Evolutionary conservation across 2,113 vertebrate species (phyloP).

Genomic region (Heterotilapia buettikoferi): DNA sequence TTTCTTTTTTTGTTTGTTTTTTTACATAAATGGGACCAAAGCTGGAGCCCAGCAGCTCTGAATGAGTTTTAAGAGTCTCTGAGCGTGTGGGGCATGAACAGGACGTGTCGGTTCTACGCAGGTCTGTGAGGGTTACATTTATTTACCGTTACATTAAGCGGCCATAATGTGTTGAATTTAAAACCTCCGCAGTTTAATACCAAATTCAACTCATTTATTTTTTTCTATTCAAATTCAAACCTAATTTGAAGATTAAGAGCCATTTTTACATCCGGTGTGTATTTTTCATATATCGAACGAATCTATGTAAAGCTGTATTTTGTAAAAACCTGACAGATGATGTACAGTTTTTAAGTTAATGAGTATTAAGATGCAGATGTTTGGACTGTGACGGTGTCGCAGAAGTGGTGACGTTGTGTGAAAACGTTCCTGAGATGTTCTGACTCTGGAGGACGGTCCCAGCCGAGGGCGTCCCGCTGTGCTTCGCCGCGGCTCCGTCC

Average conservation of each 20-base stretch:
- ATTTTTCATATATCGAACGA: background rate
- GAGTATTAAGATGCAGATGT: background rate
- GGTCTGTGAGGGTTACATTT: background rate
- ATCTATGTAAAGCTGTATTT: background rate
- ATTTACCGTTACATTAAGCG: background rate
- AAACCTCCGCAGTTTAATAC: background rate
- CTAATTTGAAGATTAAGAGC: background rate
- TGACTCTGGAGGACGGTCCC: background rate
- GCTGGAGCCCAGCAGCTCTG: background rate
- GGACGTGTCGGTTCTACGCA: background rate
- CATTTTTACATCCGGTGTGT: background rate
- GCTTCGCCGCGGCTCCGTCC: background rate
- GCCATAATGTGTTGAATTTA: background rate
- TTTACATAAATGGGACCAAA: background rate
- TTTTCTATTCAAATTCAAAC: background rate
- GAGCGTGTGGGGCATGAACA: rapidly evolving
- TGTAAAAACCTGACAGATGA: background rate
- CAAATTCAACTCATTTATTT: background rate
- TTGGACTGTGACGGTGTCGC: background rate
- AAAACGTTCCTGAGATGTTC: background rate
- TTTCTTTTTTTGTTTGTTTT: background rate
- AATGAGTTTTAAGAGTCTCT: background rate
- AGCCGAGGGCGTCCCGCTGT: background rate
- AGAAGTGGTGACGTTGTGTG: background rate
- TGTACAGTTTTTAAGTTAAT: background rate